These are phyloP conservation scores for Bombylius discolor DNA, from an alignment of 2,888 invertebrate genomes.

Conservation along the genomic window DNA sequence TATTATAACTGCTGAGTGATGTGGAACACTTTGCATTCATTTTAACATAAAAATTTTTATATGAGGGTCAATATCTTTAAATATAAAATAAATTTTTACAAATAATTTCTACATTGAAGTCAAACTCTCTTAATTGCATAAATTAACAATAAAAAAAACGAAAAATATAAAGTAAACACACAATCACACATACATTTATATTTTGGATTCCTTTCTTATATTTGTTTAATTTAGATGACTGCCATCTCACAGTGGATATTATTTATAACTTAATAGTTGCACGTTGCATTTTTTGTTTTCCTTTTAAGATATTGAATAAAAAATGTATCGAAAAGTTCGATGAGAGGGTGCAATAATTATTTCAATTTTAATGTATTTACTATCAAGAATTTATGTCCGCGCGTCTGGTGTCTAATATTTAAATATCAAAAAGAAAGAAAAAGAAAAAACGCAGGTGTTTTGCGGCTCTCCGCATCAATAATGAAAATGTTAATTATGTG, in stretches of 20 bases:
- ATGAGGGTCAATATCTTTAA: conserved; percentile 3
- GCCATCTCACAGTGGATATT: not conserved
- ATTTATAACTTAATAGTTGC: conserved; percentile 3
- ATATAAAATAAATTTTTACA: too few relatives aligned
- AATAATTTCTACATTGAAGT: not conserved
- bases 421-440: not conserved
- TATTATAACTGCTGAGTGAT: not conserved
- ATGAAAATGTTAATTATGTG: not conserved
- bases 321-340: not conserved
- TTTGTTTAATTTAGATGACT: not conserved
- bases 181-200: too few relatives aligned
- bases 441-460: conserved; percentile 3
- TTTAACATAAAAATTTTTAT: not conserved
- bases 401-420: too few relatives aligned
- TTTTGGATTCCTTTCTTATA: not conserved
- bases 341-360: not conserved
- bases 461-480: conserved; percentile 1
- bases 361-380: not conserved
- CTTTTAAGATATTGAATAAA: not conserved
- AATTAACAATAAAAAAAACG: not conserved
- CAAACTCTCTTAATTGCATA: conserved; percentile 2
- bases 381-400: not conserved
- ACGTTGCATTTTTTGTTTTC: not conserved
- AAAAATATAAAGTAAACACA: not conserved
- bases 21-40: not conserved